Evolutionary conservation across 2,113 vertebrate genomes (phyloP).

Genomic region (Scortum barcoo): DNA sequence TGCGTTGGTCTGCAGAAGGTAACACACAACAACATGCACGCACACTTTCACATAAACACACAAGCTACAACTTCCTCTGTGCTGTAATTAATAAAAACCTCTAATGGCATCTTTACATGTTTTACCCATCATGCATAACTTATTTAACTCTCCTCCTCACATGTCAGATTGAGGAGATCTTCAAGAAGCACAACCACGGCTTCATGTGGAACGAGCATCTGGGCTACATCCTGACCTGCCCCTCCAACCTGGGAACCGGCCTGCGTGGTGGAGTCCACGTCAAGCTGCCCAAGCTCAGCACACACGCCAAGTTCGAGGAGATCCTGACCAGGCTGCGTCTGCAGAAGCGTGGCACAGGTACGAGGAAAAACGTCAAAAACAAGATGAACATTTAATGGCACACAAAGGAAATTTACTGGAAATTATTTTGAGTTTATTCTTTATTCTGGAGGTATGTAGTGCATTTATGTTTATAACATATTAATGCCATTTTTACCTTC

Average conservation of each 20-base stretch:
- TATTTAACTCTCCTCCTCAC: neutral
- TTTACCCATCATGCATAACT: neutral
- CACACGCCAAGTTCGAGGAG: slow-evolving; percentile 94
- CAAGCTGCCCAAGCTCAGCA: slow-evolving; percentile 92
- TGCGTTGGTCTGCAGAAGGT: slow-evolving; percentile 94
- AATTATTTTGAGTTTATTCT: neutral
- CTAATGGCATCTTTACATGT: neutral
- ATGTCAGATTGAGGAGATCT: slow-evolving; percentile 92
- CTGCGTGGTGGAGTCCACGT: slow-evolving; percentile 95
- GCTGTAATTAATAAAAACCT: neutral
- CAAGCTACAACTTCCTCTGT: neutral
- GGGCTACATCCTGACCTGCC: slow-evolving; percentile 95
- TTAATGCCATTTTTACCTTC: too few species aligned
- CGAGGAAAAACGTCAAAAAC: neutral
- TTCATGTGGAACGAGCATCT: slow-evolving; percentile 97
- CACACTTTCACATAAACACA: neutral
- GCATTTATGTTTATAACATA: too few species aligned
- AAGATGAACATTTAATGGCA: neutral
- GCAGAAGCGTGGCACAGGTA: slow-evolving; percentile 98
- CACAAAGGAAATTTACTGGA: neutral
- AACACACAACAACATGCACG: neutral
- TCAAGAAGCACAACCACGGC: slow-evolving; percentile 93
- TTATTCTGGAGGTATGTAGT: too few species aligned
- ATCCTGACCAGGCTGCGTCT: slow-evolving; percentile 92
- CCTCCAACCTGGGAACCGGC: slow-evolving; percentile 95